phyloP scores from a whole-genome alignment of 1,140 invertebrate genomes.

The Drosophila pseudoananassae region DNA sequence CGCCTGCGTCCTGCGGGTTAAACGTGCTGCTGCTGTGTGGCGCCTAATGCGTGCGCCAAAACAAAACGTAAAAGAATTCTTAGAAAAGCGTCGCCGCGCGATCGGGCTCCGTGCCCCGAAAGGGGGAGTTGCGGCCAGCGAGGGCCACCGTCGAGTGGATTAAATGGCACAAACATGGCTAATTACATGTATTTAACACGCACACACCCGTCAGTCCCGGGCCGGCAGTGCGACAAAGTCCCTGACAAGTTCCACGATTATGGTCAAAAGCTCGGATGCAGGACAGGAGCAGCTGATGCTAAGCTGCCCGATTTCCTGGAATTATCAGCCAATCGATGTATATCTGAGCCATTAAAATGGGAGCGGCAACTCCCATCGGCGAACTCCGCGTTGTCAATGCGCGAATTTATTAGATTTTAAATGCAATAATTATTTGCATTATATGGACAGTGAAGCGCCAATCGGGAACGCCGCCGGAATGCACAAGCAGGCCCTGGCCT shows the following conservation, averaged over 20 bases:
- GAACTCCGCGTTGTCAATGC: constrained; percentile 76
- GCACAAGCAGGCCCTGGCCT: constrained; percentile 44
- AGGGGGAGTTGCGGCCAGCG: constrained; percentile 8
- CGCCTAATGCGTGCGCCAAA: constrained; percentile 80
- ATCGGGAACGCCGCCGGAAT: constrained; percentile 59
- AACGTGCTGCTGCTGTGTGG: constrained; percentile 74
- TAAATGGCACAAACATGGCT: constrained; percentile 82
- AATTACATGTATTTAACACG: constrained; percentile 82
- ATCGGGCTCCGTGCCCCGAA: constrained; percentile 17
- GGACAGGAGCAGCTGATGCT: too few relatives aligned
- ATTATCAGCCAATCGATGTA: constrained; percentile 16
- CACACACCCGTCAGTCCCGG: background rate
- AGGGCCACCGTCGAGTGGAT: constrained; percentile 63
- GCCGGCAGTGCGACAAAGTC: constrained; percentile 16
- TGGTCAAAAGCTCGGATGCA: constrained; percentile 56
- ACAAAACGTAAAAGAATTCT: constrained; percentile 78
- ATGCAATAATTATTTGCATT: constrained; percentile 83
- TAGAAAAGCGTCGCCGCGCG: constrained; percentile 75
- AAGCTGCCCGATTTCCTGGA: background rate
- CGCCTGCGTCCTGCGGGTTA: constrained; percentile 65
- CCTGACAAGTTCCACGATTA: constrained; percentile 76
- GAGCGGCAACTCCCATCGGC: constrained; percentile 45
- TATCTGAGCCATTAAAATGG: constrained; percentile 69
- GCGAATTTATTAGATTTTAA: constrained; percentile 83
- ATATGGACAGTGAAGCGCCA: constrained; percentile 80